These are phyloP conservation scores for Acronicta aceris DNA, from an alignment of 2,888 invertebrate species.

Conservation along the genomic window DNA sequence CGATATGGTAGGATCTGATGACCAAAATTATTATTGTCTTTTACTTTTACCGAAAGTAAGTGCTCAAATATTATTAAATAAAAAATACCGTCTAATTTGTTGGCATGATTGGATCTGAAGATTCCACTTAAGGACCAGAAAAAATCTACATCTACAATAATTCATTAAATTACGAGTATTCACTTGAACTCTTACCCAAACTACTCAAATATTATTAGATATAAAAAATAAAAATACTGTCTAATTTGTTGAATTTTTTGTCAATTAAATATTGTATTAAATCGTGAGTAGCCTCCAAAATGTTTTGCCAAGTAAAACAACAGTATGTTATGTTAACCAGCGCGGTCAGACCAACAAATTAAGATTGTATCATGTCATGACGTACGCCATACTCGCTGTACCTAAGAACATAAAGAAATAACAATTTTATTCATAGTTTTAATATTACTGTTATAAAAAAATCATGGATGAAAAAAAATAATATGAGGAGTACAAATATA, in stretches of 20 bases:
- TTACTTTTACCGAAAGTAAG: too few relatives aligned
- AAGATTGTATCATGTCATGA: slow-evolving; percentile 79
- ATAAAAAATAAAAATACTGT: background rate
- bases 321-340: slow-evolving; percentile 58
- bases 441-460: slow-evolving; percentile 16
- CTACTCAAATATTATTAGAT: too few relatives aligned
- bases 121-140: too few relatives aligned
- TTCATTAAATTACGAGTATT: too few relatives aligned
- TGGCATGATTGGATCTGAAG: too few relatives aligned
- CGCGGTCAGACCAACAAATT: slow-evolving; percentile 75
- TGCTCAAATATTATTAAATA: too few relatives aligned
- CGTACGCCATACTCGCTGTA: slow-evolving; percentile 58
- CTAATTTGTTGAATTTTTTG: slow-evolving; percentile 5
- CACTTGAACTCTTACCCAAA: too few relatives aligned
- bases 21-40: too few relatives aligned
- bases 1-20: too few relatives aligned
- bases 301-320: slow-evolving; percentile 57
- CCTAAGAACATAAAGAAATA: slow-evolving; percentile 58
- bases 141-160: too few relatives aligned
- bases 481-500: too few relatives aligned
- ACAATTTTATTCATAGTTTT: slow-evolving; percentile 52
- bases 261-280: slow-evolving; percentile 40
- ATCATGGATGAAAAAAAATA: background rate
- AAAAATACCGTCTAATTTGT: too few relatives aligned
- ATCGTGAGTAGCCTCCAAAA: slow-evolving; percentile 51